Evolutionary conservation across 1,140 invertebrate species (phyloP).

Genomic region (Manduca sexta): DNA sequence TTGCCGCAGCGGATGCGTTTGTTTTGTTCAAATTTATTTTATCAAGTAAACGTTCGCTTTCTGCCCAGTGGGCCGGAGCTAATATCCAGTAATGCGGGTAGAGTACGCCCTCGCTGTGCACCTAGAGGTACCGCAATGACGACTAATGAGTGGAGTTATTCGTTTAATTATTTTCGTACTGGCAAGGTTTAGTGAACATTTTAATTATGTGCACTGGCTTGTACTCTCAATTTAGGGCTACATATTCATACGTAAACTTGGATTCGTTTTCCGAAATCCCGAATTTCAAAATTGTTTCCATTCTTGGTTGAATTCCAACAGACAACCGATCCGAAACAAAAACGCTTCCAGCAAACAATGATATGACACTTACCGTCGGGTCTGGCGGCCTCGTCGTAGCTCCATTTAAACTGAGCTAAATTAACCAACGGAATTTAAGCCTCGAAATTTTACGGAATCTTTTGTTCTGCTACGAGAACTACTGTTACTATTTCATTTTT

Average conservation of each 20-base stretch:
- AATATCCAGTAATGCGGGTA: conserved; percentile 57
- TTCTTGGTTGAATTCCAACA: no score
- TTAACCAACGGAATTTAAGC: no score
- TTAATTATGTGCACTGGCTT: conserved; percentile 24
- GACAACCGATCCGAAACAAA: no score
- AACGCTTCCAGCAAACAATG: no score
- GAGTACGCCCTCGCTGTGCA: conserved; percentile 30
- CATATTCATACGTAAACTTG: neutral
- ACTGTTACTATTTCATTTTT: neutral
- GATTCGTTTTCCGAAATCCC: neutral
- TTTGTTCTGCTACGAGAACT: no score
- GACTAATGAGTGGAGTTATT: conserved; percentile 61
- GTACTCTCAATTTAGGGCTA: conserved; percentile 9
- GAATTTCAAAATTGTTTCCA: neutral
- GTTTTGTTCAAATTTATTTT: conserved; percentile 72
- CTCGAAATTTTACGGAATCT: no score
- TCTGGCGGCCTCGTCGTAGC: no score
- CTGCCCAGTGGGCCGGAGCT: conserved; percentile 53
- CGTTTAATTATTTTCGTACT: conserved; percentile 55
- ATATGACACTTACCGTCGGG: no score
- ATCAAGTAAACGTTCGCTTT: conserved; percentile 67
- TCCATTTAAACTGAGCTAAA: no score
- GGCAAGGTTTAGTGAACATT: conserved; percentile 30
- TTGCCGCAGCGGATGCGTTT: conserved; percentile 64
- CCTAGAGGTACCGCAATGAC: conserved; percentile 19